phyloP scores from a whole-genome alignment of 2,113 vertebrate genomes.

The Chinchilla lanigera region DNA sequence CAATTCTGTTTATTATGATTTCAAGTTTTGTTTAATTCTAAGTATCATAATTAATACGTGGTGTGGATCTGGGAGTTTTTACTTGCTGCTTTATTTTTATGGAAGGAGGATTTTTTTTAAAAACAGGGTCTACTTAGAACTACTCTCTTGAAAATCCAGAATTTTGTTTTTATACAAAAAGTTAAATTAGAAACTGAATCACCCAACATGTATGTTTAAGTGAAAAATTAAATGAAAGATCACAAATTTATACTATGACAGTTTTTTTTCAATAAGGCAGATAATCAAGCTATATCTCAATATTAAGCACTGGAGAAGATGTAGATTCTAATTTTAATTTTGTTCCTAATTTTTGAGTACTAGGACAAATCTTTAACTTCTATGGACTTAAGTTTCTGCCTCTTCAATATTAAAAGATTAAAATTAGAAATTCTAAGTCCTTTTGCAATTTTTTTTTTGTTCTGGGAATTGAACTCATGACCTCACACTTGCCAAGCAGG shows the following conservation, averaged over 20 bases:
- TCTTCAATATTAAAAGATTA: not conserved
- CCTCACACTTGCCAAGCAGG: too few species aligned
- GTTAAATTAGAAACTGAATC: not conserved
- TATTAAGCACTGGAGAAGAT: not conserved
- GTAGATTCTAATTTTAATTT: not conserved
- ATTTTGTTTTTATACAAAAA: constrained; percentile 25
- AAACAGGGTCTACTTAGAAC: not conserved
- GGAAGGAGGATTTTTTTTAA: not conserved
- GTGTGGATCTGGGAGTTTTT: not conserved
- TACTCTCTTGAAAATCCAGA: not conserved
- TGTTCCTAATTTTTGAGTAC: not conserved
- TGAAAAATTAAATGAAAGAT: constrained; percentile 38
- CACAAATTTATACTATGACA: not conserved
- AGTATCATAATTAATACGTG: not conserved
- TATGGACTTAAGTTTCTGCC: not conserved
- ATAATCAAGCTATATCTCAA: not conserved
- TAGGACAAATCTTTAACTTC: not conserved
- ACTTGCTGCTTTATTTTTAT: constrained; percentile 20
- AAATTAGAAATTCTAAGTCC: not conserved
- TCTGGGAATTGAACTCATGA: too few species aligned
- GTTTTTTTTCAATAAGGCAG: not conserved
- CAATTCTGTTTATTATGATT: not conserved
- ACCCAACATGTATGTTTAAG: not conserved
- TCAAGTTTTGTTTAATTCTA: not conserved
- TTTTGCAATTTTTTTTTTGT: not conserved